These are phyloP conservation scores for Brachycybe producta DNA, from an alignment of 2,888 invertebrate species.

Conservation along the genomic window DNA sequence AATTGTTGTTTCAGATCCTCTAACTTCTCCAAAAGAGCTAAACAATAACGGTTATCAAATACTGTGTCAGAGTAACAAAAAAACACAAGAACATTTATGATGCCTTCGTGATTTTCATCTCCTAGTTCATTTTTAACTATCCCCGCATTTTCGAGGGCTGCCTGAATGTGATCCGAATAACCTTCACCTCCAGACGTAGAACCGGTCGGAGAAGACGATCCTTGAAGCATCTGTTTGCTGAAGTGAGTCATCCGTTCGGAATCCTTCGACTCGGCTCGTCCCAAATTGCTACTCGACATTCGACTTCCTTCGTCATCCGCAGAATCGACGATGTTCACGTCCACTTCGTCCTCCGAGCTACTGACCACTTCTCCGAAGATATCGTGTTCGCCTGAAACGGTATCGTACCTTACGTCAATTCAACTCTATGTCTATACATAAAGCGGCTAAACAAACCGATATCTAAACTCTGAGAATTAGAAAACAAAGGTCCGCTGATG, in stretches of 20 bases:
- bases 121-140: slow-evolving; percentile 5
- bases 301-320: slow-evolving; percentile 53
- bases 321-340: slow-evolving; percentile 60
- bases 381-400: slow-evolving; percentile 53
- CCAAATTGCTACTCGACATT: slow-evolving; percentile 45
- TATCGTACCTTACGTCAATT: neutral
- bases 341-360: slow-evolving; percentile 67
- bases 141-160: slow-evolving; percentile 19
- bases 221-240: slow-evolving; percentile 44
- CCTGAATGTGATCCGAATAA: slow-evolving; percentile 26
- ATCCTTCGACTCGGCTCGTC: neutral
- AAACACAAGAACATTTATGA: neutral
- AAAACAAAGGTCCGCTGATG: slow-evolving; percentile 16
- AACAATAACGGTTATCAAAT: slow-evolving; percentile 20
- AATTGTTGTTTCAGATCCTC: slow-evolving; percentile 59
- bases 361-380: slow-evolving; percentile 85
- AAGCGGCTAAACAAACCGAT: slow-evolving; percentile 9
- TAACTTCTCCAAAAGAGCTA: slow-evolving; percentile 44
- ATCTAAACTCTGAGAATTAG: slow-evolving; percentile 19
- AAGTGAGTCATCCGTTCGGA: slow-evolving; percentile 44
- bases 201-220: neutral
- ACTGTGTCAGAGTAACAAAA: neutral
- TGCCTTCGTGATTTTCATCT: neutral
- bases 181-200: slow-evolving; percentile 2
- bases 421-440: neutral